phyloP scores from a whole-genome alignment of 1,140 invertebrate genomes.

The Drosophila insularis region DNA sequence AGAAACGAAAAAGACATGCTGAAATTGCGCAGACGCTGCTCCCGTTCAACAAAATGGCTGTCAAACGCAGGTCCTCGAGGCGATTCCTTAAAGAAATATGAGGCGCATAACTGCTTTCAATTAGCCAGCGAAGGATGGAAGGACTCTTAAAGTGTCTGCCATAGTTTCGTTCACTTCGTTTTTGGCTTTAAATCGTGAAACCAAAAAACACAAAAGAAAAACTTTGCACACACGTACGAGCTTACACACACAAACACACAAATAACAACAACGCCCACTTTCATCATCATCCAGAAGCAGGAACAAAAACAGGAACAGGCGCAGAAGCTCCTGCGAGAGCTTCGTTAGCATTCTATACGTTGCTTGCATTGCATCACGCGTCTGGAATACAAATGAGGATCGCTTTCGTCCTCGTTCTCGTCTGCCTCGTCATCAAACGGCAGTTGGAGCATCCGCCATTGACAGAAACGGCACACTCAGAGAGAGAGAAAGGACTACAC shows the following conservation, averaged over 20 bases:
- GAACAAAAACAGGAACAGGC: slow-evolving; percentile 14
- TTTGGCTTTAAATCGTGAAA: slow-evolving; percentile 60
- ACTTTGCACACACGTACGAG: slow-evolving; percentile 20
- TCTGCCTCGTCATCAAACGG: slow-evolving; percentile 37
- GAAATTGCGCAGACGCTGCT: slow-evolving; percentile 41
- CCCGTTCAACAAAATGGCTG: slow-evolving; percentile 31
- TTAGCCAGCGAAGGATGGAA: slow-evolving; percentile 45
- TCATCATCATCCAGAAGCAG: slow-evolving; percentile 52
- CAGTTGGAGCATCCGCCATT: slow-evolving; percentile 66
- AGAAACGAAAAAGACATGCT: not conserved
- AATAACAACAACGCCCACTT: slow-evolving; percentile 57
- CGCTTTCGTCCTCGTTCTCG: slow-evolving; percentile 75
- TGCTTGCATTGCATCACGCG: slow-evolving; percentile 66
- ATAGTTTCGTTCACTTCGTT: slow-evolving; percentile 19
- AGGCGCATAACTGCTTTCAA: slow-evolving; percentile 67
- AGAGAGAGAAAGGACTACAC: slow-evolving; percentile 31
- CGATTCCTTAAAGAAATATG: slow-evolving; percentile 55
- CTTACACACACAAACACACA: not conserved
- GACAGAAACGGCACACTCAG: slow-evolving; percentile 49
- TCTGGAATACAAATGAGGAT: slow-evolving; percentile 82
- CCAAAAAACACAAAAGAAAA: slow-evolving; percentile 36
- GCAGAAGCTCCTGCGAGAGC: slow-evolving; percentile 28
- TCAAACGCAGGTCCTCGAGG: slow-evolving; percentile 45
- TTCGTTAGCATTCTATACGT: slow-evolving; percentile 68
- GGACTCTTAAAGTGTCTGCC: slow-evolving; percentile 50